Conservation (phyloP, 2,888 invertebrate genomes). For the Sminthurinus aureus region DNA sequence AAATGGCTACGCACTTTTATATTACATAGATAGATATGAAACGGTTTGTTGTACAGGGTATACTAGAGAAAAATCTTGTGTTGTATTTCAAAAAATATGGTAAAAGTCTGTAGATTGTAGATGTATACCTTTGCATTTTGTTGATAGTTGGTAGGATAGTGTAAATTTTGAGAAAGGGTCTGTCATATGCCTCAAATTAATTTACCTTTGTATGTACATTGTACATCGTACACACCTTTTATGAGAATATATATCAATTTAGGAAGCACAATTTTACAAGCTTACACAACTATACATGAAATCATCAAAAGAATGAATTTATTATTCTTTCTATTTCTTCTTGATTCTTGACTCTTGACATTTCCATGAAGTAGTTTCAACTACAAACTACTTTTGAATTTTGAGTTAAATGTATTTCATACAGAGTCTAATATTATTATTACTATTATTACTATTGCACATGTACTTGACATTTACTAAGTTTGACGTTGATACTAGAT, state of each 20-base stretch:
- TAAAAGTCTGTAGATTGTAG: background rate
- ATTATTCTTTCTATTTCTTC: too few species aligned
- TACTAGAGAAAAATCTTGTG: background rate
- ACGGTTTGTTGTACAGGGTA: background rate
- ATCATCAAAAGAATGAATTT: too few species aligned
- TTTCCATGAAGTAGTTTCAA: background rate
- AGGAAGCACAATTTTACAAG: too few species aligned
- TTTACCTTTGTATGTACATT: background rate
- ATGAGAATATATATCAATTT: background rate
- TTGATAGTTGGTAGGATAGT: background rate
- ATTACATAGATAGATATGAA: background rate
- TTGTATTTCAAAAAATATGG: background rate
- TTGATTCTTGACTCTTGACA: background rate
- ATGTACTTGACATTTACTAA: background rate
- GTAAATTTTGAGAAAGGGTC: slow-evolving; percentile 10
- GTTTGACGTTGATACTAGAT: background rate
- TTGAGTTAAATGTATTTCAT: too few species aligned
- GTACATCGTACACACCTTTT: background rate
- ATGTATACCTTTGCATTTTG: background rate
- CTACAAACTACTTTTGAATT: background rate
- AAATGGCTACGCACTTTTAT: background rate
- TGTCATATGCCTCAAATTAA: slow-evolving; percentile 1
- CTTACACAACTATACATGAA: background rate
- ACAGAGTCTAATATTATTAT: too few species aligned
- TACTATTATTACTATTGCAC: background rate